A percentile compares a stretch with the other conserved stretches of the same genome.
Evolutionary conservation across 1,140 invertebrate genomes (phyloP).

Genomic region (Heliconius eleuchia): DNA sequence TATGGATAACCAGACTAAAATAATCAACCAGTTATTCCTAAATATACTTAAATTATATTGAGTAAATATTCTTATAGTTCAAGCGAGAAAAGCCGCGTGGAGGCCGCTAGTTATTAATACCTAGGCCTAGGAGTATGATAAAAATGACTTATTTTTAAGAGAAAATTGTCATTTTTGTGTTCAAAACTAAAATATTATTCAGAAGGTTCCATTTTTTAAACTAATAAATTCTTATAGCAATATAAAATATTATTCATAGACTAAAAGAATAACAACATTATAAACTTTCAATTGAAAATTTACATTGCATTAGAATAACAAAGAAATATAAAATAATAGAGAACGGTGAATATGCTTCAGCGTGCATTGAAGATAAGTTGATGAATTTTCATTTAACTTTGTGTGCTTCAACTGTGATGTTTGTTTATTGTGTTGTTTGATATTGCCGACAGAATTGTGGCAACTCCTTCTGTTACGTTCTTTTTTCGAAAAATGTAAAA

Average conservation of each 20-base stretch:
- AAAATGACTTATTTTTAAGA: no score
- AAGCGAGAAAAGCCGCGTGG: no score
- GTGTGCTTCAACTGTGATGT: not conserved
- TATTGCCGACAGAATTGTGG: not conserved
- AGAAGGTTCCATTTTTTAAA: not conserved
- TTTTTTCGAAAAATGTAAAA: not conserved
- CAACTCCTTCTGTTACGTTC: not conserved
- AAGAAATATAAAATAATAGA: slow-evolving; percentile 11
- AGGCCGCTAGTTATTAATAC: no score
- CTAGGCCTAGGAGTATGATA: no score
- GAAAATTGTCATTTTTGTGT: no score
- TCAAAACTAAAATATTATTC: no score
- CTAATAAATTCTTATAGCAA: not conserved
- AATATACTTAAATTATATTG: no score
- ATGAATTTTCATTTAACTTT: slow-evolving; percentile 5
- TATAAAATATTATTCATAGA: not conserved
- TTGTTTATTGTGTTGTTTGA: not conserved
- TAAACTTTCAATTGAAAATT: slow-evolving; percentile 2
- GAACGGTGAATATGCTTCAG: not conserved
- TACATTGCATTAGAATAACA: slow-evolving; percentile 8
- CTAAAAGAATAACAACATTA: not conserved
- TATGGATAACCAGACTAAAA: no score
- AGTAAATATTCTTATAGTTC: no score
- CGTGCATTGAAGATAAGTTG: not conserved
- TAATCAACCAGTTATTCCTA: no score